Base-by-base conservation (phyloP, 2,888 invertebrate genomes). In the Chalcosyrphus nemorum region DNA sequence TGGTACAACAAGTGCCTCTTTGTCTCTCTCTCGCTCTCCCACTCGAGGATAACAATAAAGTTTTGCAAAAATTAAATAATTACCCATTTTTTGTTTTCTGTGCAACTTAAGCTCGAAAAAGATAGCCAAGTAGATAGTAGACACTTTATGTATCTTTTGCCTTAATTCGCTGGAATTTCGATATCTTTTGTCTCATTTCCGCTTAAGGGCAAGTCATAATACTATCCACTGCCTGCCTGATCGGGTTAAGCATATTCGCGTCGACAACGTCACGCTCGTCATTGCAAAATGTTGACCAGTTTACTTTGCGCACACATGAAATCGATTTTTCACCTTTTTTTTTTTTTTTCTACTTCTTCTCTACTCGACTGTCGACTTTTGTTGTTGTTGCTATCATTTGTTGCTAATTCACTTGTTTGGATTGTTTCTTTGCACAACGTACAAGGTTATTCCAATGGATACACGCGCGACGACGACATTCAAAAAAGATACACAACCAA, bases 381-480 rank as follows among this genome's bases (percentile, higher is more conserved):
- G 45, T 63, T 38, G 54, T 24, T 61, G 13, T 59, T 52, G 50
- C 41, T 71, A 70, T 41, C 75, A 81, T 82, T 72, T 72, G 57
- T 75, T 75, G 65, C 74, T 75, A 84, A 84, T 84, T 84, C 80
- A 80, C 80, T 80, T 78, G 59, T 71, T 66, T 54, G 52, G 52
- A 66, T 82, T 82, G 65, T 76, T 71, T 81, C 50, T 57, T 82
- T 77, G 56, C 32, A 77, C 72, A 66, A 47, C 17, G 72, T 50
- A 82, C 82, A 82, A 82, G 82, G 82, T 82, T 82, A 82, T 82
- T 66, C 72, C 72, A 82, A 52, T 77, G 68, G 63, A 68, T 68
- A 74, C 77, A 82, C 82, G 72, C 82, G 82, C 82, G 68, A 4
- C 57, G 63, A 4, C 57, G 68, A 9, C 59, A 54, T 61, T 66